Base-by-base conservation (phyloP, 2,113 vertebrate species). In the Deroptyus accipitrinus region DNA sequence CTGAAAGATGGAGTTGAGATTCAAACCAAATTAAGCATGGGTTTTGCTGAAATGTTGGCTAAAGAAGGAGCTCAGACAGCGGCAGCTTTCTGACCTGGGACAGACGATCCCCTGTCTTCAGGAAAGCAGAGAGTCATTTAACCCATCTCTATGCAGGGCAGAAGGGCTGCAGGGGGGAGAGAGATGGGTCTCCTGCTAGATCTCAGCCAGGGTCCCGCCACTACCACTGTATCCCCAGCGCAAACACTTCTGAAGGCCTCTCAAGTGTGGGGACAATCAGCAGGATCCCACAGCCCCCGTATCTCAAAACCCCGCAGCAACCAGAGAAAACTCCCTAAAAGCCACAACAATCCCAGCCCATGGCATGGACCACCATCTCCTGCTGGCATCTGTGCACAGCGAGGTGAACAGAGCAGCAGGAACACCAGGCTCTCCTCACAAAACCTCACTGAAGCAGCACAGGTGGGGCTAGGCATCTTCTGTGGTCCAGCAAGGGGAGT, bases 71-170 rank as follows among this genome's bases (percentile, higher is more conserved):
- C 31, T 0, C 18, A 54, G 37, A 37, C n/a, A 64, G 78, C 0
- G 6, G 30, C 30, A 95, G 68, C 72, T 73, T 64, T 64, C 76
- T 46, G 27, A 27, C 31, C 37, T 24, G 19, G 27, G 61, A 68
- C 0, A 51, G 48, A 7, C 0, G 0, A 76, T 28, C 7, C 10
- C 11, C 8, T 1, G 0, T 19, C n/a, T 11, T 62, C 5, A 4
- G 57, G 39, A 73, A n/a, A 89, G 46, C 57, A 72, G 41, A 57
- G n/a, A 7, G 23, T 3, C 10, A 84, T n/a, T 49, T 35, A 86
- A 77, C 9, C 12, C 17, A 7, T 2, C 1, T 23, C n/a, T 15
- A 3, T 0, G 1, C 37, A n/a, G 44, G 25, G 24, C 31, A 80
- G 52, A 66, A 44, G 27, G 46, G 63, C 66, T 55, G 13, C 37